These are phyloP conservation scores for Ceriagrion tenellum DNA, from an alignment of 2,888 invertebrate species.

Conservation along the genomic window DNA sequence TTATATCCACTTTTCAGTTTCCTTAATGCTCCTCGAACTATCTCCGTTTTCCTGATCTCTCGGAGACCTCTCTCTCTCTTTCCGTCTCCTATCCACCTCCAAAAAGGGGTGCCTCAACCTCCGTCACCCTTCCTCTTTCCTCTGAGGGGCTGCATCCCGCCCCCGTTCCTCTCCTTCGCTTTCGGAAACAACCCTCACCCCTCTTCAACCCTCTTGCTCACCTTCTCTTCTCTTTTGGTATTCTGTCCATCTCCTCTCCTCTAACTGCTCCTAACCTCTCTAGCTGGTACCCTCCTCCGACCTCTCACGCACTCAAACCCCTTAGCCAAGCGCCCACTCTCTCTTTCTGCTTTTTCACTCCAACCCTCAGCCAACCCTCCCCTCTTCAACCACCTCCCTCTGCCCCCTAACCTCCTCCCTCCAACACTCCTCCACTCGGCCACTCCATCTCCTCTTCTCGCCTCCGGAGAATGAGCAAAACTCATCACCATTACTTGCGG, in stretches of 20 bases:
- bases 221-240: neutral
- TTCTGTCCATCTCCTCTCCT: slow-evolving; percentile 21
- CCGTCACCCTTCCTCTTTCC: neutral
- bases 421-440: neutral
- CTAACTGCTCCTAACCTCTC: neutral
- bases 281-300: neutral
- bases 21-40: slow-evolving; percentile 56
- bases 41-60: slow-evolving; percentile 32
- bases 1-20: slow-evolving; percentile 63
- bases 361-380: neutral
- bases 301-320: neutral
- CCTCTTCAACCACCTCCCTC: neutral
- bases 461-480: slow-evolving; percentile 57
- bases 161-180: neutral
- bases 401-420: neutral
- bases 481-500: slow-evolving; percentile 64
- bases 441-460: slow-evolving; percentile 52
- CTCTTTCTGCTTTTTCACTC: neutral
- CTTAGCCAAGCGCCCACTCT: neutral
- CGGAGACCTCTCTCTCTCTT: too few species aligned
- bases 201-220: neutral
- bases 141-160: neutral
- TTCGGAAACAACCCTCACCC: neutral
- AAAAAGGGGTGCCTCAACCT: neutral
- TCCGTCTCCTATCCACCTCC: too few species aligned